phyloP scores from a whole-genome alignment of 2,888 invertebrate genomes.

The Strigamia transsilvanica region DNA sequence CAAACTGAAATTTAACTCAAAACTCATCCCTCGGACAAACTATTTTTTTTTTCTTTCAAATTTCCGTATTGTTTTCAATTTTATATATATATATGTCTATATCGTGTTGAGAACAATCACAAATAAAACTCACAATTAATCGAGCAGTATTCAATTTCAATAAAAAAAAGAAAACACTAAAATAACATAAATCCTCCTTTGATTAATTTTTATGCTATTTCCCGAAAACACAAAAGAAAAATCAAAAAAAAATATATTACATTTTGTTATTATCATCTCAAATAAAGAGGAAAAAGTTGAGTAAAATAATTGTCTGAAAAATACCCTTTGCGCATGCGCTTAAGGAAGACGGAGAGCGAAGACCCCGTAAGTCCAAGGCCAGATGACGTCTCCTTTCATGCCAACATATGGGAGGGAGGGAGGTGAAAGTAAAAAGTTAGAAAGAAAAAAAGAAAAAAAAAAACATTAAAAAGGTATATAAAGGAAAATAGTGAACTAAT shows the following conservation, averaged over 20 bases:
- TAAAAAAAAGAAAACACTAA: neutral
- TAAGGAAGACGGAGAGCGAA: constrained; percentile 6
- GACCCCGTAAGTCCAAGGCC: constrained; percentile 20
- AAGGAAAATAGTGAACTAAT: constrained; percentile 20
- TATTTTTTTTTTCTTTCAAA: neutral
- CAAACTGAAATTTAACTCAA: neutral
- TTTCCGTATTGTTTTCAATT: constrained; percentile 4
- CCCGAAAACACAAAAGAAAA: neutral
- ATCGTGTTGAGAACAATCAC: neutral
- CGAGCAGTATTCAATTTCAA: neutral
- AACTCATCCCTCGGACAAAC: neutral
- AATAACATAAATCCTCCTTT: neutral
- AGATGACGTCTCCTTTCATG: constrained; percentile 20
- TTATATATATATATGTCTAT: neutral
- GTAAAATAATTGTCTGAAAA: constrained; percentile 6
- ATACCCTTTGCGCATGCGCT: constrained; percentile 5
- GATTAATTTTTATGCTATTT: neutral
- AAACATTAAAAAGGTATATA: constrained; percentile 6
- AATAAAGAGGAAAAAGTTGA: neutral
- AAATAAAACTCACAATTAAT: neutral
- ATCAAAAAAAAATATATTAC: neutral
- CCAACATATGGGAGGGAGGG: neutral
- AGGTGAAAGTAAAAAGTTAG: neutral
- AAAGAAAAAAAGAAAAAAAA: neutral
- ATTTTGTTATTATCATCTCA: neutral